Base-by-base conservation (phyloP, 2,888 invertebrate species). In the Idaea dimidiata region DNA sequence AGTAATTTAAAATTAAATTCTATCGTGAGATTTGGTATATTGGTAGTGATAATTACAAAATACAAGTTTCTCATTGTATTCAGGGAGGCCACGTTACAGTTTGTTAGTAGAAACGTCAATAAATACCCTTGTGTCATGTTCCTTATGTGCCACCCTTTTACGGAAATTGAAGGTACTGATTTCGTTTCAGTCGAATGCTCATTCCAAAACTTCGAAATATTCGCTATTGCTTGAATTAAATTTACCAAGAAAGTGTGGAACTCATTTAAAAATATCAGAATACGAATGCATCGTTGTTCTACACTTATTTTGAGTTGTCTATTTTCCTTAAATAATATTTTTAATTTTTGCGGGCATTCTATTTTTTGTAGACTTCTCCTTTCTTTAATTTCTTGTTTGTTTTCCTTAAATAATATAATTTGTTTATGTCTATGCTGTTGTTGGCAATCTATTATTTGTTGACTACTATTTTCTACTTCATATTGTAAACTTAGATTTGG, bases 51-150 rank as follows among this genome's bases (percentile, higher is more conserved):
- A 43, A 82, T 66, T 5, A 82, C 72, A 63, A 77, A 79, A 67
- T 80, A 79, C n/a, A 74, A 59, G 16, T 77, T 74, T 60, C 68
- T 72, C 68, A 79, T 75, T 57, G 72, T 43, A 60, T 72, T 75
- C n/a, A 83, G 62, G 14, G 71, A 72, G 17, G 61, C 68, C 6
- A 78, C 58, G n/a, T 79, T 72, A 18, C 59, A 59, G 31, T 69
- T 73, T 63, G 61, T 73, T 16, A 82, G 65, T 17, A 82, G n/a
- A 58, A 67, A 63, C 18, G 67, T 72, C 17, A 83, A 16, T 17
- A 78, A 61, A 63, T 74, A 74, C 24, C 79, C 82, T 64, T 82
- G 80, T 8, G 64, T 62, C 53, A 77, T 62, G 62, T 76, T 75
- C 43, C 57, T 68, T 57, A 82, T 71, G 65, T 78, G 65, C 83